Conservation (phyloP, 2,888 invertebrate species). For the Trissolcus brochymenae region DNA sequence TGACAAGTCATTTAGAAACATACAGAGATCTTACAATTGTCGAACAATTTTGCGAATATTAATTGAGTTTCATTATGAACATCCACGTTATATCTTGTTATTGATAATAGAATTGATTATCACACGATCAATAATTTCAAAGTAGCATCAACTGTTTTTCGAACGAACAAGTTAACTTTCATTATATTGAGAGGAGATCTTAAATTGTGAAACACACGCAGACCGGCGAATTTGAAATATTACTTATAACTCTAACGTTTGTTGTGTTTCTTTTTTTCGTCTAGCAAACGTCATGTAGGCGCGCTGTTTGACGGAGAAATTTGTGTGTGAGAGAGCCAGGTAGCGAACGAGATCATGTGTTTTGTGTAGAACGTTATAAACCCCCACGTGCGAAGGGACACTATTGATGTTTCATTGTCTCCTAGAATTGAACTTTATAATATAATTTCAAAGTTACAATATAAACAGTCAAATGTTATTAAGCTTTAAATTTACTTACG, state of each 20-base stretch:
- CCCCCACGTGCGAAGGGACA: conserved; percentile 24
- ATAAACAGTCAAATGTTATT: too few species aligned
- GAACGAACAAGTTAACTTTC: conserved; percentile 2
- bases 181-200: conserved; percentile 10
- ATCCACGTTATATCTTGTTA: too few species aligned
- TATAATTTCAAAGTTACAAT: too few species aligned
- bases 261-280: conserved; percentile 74
- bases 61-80: too few species aligned
- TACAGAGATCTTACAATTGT: too few species aligned
- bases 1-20: too few species aligned
- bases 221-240: conserved; percentile 28
- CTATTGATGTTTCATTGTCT: neutral
- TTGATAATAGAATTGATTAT: too few species aligned
- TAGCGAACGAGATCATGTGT: conserved; percentile 68
- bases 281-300: conserved; percentile 75
- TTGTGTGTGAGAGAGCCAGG: conserved; percentile 76
- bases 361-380: conserved; percentile 62
- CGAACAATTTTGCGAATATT: too few species aligned
- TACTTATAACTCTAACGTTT: conserved; percentile 65
- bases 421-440: too few species aligned
- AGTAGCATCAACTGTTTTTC: neutral
- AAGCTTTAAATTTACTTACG: too few species aligned
- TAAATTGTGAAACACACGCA: conserved; percentile 30
- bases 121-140: neutral
- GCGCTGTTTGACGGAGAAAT: conserved; percentile 75